These are phyloP conservation scores for Lytechinus pictus DNA, from an alignment of 35 echinoderm and acorn worm species.

Conservation along the genomic window DNA sequence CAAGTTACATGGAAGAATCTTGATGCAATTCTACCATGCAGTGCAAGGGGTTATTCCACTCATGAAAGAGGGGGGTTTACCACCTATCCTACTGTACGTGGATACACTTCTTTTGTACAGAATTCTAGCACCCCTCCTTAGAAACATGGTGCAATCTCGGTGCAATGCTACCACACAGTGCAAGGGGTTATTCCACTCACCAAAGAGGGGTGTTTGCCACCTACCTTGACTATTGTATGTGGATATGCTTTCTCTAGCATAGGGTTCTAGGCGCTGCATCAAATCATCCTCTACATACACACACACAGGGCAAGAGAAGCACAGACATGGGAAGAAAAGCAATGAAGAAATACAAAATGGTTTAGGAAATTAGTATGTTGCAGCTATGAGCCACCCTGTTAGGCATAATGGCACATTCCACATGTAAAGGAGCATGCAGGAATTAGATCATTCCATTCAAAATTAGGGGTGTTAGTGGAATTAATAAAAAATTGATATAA, in stretches of 20 bases:
- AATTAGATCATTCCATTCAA: background rate
- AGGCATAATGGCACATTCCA: background rate
- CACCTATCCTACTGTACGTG: background rate
- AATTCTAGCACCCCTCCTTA: background rate
- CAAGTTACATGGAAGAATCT: no score
- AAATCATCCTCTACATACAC: slow-evolving; percentile 29
- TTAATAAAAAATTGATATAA: background rate
- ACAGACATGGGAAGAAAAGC: background rate
- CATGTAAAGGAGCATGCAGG: background rate
- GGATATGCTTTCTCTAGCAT: background rate
- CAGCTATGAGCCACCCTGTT: background rate
- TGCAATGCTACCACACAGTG: background rate
- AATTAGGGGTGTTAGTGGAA: background rate
- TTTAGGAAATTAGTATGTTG: background rate
- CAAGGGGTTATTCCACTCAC: background rate
- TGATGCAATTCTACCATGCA: no score
- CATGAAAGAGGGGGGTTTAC: background rate
- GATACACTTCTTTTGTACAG: background rate
- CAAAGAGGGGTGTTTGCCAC: background rate
- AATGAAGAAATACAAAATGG: slow-evolving; percentile 16
- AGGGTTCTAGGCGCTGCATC: slow-evolving; percentile 33
- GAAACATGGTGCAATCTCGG: background rate
- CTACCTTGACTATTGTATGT: slow-evolving; percentile 11
- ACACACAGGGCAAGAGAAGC: background rate
- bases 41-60: background rate